Percentiles rank a stretch among this genome's conserved stretches.
Evolutionary conservation across 2,797 vertebrate species (phyloP).

Genomic region (Kryptolebias ocellatus): DNA sequence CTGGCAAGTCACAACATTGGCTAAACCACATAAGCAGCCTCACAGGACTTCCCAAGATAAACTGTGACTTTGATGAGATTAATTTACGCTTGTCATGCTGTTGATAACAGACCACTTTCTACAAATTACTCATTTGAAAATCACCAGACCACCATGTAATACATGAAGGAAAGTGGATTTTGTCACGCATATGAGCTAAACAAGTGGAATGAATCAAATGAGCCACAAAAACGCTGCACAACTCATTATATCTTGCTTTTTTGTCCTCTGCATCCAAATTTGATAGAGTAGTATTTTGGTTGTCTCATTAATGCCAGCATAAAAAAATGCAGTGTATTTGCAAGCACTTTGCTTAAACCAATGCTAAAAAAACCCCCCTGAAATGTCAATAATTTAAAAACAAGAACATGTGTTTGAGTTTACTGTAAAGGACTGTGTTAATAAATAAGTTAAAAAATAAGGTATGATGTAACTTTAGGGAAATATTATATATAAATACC

Average conservation of each 20-base stretch:
- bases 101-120: constrained; percentile 51
- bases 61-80: constrained; percentile 49
- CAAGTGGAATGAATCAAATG: constrained; percentile 24
- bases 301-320: neutral
- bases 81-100: constrained; percentile 42
- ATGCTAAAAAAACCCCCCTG: too few relatives aligned
- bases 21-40: constrained; percentile 51
- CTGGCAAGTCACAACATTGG: constrained; percentile 57
- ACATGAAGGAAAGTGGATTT: constrained; percentile 32
- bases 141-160: constrained; percentile 41
- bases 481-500: too few relatives aligned
- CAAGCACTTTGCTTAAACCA: neutral
- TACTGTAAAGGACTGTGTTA: too few relatives aligned
- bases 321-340: neutral
- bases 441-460: too few relatives aligned
- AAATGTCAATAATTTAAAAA: too few relatives aligned
- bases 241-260: constrained; percentile 3
- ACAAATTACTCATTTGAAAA: constrained; percentile 42
- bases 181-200: constrained; percentile 37
- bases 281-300: constrained; percentile 13
- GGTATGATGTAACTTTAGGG: too few relatives aligned
- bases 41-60: constrained; percentile 69
- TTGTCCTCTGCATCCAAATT: constrained; percentile 24
- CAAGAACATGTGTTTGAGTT: too few relatives aligned
- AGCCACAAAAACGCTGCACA: constrained; percentile 39